Conservation (phyloP, 2,888 invertebrate species). For the Magallana nippona region DNA sequence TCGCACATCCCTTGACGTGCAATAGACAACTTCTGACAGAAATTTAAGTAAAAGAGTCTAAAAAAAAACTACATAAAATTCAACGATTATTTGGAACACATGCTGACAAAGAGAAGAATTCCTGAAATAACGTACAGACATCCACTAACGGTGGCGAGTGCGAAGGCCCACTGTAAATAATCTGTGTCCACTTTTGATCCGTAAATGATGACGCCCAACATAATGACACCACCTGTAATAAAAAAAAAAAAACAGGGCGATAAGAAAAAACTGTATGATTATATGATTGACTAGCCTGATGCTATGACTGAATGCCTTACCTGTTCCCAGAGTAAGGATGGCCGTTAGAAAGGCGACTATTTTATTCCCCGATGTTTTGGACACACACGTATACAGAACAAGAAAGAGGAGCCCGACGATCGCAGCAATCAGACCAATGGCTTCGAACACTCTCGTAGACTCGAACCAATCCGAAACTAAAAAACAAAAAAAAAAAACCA, state of each 20-base stretch:
- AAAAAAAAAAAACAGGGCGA: neutral
- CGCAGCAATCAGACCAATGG: conserved; percentile 35
- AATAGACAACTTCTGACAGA: too few species aligned
- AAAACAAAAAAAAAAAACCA: neutral
- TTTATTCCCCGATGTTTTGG: conserved; percentile 38
- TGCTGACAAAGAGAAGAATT: conserved; percentile 59
- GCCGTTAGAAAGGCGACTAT: conserved; percentile 37
- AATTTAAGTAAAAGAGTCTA: too few species aligned
- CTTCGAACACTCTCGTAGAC: conserved; percentile 33
- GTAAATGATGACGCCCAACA: conserved; percentile 36
- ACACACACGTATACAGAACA: conserved; percentile 35
- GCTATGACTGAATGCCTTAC: neutral
- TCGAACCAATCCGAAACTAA: conserved; percentile 37
- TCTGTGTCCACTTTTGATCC: conserved; percentile 39
- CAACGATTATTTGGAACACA: conserved; percentile 30
- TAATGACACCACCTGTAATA: conserved; percentile 27
- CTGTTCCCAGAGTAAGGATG: conserved; percentile 22
- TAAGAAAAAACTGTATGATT: neutral
- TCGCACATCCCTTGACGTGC: too few species aligned
- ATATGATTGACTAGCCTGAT: neutral
- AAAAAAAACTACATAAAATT: neutral
- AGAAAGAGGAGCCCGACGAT: conserved; percentile 21
- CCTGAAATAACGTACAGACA: conserved; percentile 63
- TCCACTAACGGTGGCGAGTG: conserved; percentile 61
- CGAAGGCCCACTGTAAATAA: conserved; percentile 66